Evolutionary conservation across 2,113 vertebrate genomes (phyloP).

Genomic region (Microcebus tavaratra): DNA sequence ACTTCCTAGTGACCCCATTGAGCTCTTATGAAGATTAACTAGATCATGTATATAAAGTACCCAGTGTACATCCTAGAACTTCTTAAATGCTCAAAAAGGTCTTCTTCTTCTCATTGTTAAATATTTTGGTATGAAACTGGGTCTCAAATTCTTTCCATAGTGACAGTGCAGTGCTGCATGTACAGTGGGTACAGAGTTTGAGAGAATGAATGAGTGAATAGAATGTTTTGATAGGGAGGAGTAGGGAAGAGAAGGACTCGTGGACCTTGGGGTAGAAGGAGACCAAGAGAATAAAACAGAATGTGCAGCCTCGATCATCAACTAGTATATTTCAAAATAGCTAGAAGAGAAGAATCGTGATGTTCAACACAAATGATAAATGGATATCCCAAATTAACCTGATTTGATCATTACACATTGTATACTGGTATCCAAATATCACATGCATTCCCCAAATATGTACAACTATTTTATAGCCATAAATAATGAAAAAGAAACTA

Average conservation of each 20-base stretch:
- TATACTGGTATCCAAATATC: neutral
- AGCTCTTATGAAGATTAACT: neutral
- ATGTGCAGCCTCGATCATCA: neutral
- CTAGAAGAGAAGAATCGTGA: neutral
- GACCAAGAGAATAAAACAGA: neutral
- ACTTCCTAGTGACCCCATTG: no score
- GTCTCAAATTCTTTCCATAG: neutral
- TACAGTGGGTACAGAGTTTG: neutral
- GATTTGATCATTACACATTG: neutral
- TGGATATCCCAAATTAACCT: neutral
- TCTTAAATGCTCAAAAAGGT: neutral
- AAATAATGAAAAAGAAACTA: neutral
- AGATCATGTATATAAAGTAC: fast-evolving
- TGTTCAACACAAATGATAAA: neutral
- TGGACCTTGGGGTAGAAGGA: neutral
- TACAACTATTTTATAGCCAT: neutral
- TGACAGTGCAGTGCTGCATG: neutral
- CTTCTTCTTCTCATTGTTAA: neutral
- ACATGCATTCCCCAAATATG: neutral
- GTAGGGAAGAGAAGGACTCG: neutral
- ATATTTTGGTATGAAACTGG: neutral
- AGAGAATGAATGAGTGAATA: neutral
- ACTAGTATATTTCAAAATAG: neutral
- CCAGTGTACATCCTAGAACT: neutral
- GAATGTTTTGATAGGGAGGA: neutral